A percentile compares a stretch with the other conserved stretches of the same genome.
Conservation (phyloP, 2,888 invertebrate genomes). For the Allygus modestus region DNA sequence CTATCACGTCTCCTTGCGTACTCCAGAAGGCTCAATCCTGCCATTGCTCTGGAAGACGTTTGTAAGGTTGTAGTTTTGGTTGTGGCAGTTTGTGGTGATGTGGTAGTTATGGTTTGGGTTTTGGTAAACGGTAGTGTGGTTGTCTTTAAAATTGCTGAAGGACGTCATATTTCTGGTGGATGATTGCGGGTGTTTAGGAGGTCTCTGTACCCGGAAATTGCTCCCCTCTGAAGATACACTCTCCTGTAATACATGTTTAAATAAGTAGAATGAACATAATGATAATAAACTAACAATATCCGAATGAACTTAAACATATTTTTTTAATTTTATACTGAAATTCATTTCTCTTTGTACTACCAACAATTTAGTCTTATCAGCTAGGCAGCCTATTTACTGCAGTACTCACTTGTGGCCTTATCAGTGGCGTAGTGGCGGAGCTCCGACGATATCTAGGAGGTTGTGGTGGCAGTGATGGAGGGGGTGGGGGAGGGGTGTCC, state of each 20-base stretch:
- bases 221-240: slow-evolving; percentile 14
- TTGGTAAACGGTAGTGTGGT: neutral
- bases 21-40: neutral
- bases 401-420: slow-evolving; percentile 28
- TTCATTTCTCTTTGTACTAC: too few relatives aligned
- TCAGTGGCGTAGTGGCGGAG: slow-evolving; percentile 33
- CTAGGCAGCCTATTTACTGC: too few relatives aligned
- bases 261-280: too few relatives aligned
- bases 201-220: neutral
- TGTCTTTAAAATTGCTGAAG: neutral
- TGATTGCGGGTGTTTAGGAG: neutral
- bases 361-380: too few relatives aligned
- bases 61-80: neutral
- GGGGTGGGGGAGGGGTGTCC: slow-evolving; percentile 48
- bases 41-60: neutral
- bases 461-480: slow-evolving; percentile 35
- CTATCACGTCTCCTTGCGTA: neutral
- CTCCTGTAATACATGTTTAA: neutral
- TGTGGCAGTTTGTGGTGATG: neutral
- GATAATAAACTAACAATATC: too few relatives aligned
- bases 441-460: slow-evolving; percentile 39
- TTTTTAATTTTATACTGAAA: too few relatives aligned
- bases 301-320: too few relatives aligned
- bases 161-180: neutral
- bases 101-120: slow-evolving; percentile 5